phyloP scores from a whole-genome alignment of 1,140 invertebrate genomes.

The Luehdorfia chinensis region DNA sequence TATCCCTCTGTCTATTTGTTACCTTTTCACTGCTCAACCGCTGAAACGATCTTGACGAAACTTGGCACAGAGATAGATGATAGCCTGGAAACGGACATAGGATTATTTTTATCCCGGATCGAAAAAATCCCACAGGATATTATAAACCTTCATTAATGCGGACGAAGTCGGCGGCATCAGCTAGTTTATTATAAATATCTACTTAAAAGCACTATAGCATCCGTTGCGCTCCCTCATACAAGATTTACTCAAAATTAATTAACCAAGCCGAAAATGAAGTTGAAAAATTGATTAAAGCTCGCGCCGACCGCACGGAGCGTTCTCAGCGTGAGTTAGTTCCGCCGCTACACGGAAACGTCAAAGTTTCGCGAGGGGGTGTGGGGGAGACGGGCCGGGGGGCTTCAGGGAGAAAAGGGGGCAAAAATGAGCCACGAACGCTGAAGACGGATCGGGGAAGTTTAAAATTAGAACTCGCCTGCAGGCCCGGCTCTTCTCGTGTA shows the following conservation, averaged over 20 bases:
- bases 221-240: neutral
- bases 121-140: too few species aligned
- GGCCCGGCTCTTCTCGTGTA: conserved; percentile 9
- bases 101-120: too few species aligned
- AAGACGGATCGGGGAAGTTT: conserved; percentile 63
- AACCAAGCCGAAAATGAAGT: conserved; percentile 52
- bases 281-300: conserved; percentile 72
- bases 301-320: conserved; percentile 43
- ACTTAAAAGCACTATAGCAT: too few species aligned
- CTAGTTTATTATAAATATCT: too few species aligned
- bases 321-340: conserved; percentile 43
- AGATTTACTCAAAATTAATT: conserved; percentile 43
- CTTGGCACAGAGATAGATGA: too few species aligned
- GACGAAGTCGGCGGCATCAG: too few species aligned
- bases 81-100: too few species aligned
- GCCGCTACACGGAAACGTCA: conserved; percentile 51
- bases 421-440: conserved; percentile 47
- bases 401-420: conserved; percentile 32
- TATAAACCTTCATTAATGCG: too few species aligned
- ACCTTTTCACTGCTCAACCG: too few species aligned
- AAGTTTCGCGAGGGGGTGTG: conserved; percentile 48
- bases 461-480: conserved; percentile 42
- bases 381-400: conserved; percentile 19
- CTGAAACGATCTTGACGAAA: too few species aligned
- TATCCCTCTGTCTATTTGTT: too few species aligned